A percentile compares a stretch with the other conserved stretches of the same genome.
phyloP scores from a whole-genome alignment of 2,113 vertebrate species.

The Xenopus laevis region DNA sequence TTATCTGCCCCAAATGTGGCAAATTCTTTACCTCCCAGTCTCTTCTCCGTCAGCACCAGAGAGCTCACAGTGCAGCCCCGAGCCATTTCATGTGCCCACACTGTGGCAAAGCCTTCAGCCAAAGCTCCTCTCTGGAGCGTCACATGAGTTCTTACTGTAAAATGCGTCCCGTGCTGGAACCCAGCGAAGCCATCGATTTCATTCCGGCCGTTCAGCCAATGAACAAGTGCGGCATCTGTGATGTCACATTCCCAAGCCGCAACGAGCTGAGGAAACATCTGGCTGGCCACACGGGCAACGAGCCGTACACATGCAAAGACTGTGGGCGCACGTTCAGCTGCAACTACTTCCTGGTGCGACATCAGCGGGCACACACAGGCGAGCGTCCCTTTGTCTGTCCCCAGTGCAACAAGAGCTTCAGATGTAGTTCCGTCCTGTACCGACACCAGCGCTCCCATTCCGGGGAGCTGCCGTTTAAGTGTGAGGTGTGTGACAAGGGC shows the following conservation, averaged over 20 bases:
- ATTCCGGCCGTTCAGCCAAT: background rate
- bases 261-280: slow-evolving; percentile 44
- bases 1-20: slow-evolving; percentile 15
- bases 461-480: slow-evolving; percentile 28
- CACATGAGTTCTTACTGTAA: slow-evolving; percentile 1
- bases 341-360: slow-evolving; percentile 53
- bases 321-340: slow-evolving; percentile 54
- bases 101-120: slow-evolving; percentile 1
- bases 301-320: slow-evolving; percentile 53
- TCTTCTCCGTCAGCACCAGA: background rate
- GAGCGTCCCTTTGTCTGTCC: slow-evolving; percentile 62
- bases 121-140: background rate
- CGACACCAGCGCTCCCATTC: slow-evolving; percentile 62
- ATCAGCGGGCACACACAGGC: slow-evolving; percentile 59
- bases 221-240: slow-evolving; percentile 10
- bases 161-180: background rate
- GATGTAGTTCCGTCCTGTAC: slow-evolving; percentile 57
- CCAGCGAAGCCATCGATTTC: background rate
- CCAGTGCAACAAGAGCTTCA: slow-evolving; percentile 61
- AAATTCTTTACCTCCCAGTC: background rate
- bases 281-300: slow-evolving; percentile 53
- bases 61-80: background rate
- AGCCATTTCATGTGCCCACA: background rate
- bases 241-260: background rate
- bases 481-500: background rate